Conservation (phyloP, 2,797 vertebrate species). For the Hydrocynus forskahlii region DNA sequence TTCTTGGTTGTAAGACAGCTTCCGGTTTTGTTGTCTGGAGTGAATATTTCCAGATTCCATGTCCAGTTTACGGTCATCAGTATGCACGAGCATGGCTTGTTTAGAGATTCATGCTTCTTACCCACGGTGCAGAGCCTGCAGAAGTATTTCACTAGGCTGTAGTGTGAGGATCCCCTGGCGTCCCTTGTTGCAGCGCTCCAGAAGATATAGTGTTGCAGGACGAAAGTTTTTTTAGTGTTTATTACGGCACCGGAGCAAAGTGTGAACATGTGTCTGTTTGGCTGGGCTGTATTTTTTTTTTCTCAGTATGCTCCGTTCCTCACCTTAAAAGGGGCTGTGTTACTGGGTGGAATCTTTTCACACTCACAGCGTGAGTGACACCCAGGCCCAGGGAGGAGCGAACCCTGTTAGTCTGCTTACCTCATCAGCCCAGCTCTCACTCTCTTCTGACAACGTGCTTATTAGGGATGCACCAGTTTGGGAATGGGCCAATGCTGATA, state of each 20-base stretch:
- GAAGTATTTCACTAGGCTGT: not conserved
- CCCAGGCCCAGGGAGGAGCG: conserved; percentile 42
- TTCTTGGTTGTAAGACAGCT: conserved; percentile 25
- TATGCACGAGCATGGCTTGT: not conserved
- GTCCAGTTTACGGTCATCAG: conserved; percentile 7
- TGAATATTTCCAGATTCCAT: not conserved
- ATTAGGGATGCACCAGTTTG: no score
- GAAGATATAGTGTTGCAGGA: conserved; percentile 26
- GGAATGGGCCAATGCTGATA: no score
- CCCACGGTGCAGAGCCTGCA: not conserved
- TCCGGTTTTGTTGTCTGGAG: conserved; percentile 1
- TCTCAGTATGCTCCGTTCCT: conserved; percentile 76
- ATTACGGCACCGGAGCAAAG: conserved; percentile 44
- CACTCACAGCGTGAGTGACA: conserved; percentile 53
- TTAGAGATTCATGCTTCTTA: not conserved
- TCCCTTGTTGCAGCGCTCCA: not conserved
- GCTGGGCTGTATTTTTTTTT: conserved; percentile 59
- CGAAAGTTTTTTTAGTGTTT: conserved; percentile 48
- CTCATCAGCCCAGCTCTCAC: conserved; percentile 23
- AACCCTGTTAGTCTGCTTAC: conserved; percentile 41
- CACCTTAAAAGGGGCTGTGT: conserved; percentile 79
- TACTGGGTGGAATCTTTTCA: conserved; percentile 56
- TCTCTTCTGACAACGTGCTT: not conserved
- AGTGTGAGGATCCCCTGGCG: conserved; percentile 10
- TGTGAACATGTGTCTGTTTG: conserved; percentile 68